These are phyloP conservation scores for Empidonax alnorum DNA, from an alignment of 2,113 vertebrate genomes.

Conservation along the genomic window DNA sequence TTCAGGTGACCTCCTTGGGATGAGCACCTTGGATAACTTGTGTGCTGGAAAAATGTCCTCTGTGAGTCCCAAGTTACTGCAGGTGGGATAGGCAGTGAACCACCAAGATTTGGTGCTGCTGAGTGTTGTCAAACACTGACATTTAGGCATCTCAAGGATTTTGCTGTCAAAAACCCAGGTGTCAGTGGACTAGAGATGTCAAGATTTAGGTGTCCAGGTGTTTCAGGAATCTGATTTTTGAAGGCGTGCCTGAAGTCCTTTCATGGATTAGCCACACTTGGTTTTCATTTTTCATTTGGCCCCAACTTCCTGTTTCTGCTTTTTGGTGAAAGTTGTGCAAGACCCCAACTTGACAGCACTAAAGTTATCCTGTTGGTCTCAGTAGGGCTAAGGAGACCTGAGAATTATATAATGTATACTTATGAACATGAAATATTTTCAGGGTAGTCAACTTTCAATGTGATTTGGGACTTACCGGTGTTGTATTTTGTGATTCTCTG, in stretches of 20 bases:
- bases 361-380: neutral
- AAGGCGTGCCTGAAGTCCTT: neutral
- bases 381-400: neutral
- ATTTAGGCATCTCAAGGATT: neutral
- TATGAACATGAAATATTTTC: neutral
- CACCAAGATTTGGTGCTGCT: neutral
- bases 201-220: neutral
- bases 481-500: neutral
- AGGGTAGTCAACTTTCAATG: neutral
- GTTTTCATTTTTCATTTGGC: neutral
- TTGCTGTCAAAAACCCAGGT: neutral
- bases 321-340: neutral
- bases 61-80: neutral
- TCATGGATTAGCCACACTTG: neutral
- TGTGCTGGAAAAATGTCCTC: neutral
- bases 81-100: neutral
- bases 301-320: neutral
- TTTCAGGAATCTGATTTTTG: neutral
- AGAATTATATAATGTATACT: neutral
- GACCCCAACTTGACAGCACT: neutral
- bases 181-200: neutral
- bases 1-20: neutral
- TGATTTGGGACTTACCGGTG: neutral
- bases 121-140: neutral
- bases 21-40: neutral